A percentile compares a stretch with the other conserved stretches of the same genome.
Evolutionary conservation across 2,888 invertebrate genomes (phyloP).

Genomic region (Diaperis boleti): DNA sequence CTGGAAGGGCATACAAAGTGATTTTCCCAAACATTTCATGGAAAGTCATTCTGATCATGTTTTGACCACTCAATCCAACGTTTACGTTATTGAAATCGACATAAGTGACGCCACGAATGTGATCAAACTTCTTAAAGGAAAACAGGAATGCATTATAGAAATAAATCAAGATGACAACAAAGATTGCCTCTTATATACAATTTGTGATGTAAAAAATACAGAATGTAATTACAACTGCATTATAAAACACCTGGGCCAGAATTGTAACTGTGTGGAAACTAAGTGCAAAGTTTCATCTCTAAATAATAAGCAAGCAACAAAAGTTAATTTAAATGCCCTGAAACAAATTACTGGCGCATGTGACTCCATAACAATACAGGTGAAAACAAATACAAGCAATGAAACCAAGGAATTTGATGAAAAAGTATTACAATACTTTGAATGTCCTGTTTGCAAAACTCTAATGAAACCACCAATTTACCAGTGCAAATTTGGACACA

Average conservation of each 20-base stretch:
- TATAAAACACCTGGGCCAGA: conserved; percentile 57
- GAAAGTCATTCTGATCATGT: conserved; percentile 55
- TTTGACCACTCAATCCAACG: conserved; percentile 53
- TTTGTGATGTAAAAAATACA: conserved; percentile 55
- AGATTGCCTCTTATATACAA: conserved; percentile 53
- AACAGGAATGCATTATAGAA: conserved; percentile 54
- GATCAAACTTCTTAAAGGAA: conserved; percentile 55
- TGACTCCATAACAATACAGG: conserved; percentile 51
- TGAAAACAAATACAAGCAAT: conserved; percentile 47
- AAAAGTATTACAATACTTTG: conserved; percentile 57
- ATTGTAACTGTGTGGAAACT: conserved; percentile 56
- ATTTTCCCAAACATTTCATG: conserved; percentile 56
- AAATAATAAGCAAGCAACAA: conserved; percentile 47
- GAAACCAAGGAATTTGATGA: conserved; percentile 55
- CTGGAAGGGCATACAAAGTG: conserved; percentile 53
- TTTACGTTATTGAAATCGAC: conserved; percentile 54
- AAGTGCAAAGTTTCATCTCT: conserved; percentile 53
- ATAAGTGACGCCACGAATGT: conserved; percentile 49
- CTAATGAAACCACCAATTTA: conserved; percentile 61
- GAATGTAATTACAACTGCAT: conserved; percentile 52
- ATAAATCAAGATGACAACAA: conserved; percentile 50
- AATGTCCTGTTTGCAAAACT: conserved; percentile 60
- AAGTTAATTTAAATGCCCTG: conserved; percentile 54
- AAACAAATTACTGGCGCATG: conserved; percentile 53
- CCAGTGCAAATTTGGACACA: conserved; percentile 60